phyloP scores from a whole-genome alignment of 1,140 invertebrate genomes.

The Dendrolimus punctatus region DNA sequence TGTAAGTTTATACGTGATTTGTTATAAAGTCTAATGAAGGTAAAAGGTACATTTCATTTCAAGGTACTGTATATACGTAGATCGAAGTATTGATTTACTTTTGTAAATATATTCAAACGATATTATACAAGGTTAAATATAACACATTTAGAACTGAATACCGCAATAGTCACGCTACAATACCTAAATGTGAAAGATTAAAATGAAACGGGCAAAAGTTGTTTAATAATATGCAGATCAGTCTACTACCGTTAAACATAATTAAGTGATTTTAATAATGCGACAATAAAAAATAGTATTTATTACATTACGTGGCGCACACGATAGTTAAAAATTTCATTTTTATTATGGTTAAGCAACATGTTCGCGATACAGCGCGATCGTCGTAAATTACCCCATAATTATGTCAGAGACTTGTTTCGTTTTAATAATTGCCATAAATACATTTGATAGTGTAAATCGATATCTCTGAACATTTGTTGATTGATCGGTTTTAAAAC shows the following conservation, averaged over 20 bases:
- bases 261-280: conserved; percentile 12
- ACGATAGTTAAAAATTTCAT: conserved; percentile 44
- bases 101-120: no score
- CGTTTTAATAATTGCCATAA: conserved; percentile 27
- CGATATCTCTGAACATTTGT: conserved; percentile 1
- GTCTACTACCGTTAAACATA: conserved; percentile 1
- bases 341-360: conserved; percentile 50
- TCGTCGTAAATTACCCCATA: conserved; percentile 50
- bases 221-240: not conserved
- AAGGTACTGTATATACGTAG: no score
- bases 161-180: no score
- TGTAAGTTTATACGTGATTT: no score
- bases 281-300: conserved; percentile 50
- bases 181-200: no score
- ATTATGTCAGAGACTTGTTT: conserved; percentile 47
- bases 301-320: conserved; percentile 39
- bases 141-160: no score
- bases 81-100: no score
- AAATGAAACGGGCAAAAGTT: no score
- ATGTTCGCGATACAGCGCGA: conserved; percentile 44
- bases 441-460: conserved; percentile 1
- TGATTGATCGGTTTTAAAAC: not conserved
- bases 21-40: no score
- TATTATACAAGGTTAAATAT: no score
- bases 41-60: no score